phyloP scores from a whole-genome alignment of 2,113 vertebrate genomes.

The Cyprinodon tularosa region DNA sequence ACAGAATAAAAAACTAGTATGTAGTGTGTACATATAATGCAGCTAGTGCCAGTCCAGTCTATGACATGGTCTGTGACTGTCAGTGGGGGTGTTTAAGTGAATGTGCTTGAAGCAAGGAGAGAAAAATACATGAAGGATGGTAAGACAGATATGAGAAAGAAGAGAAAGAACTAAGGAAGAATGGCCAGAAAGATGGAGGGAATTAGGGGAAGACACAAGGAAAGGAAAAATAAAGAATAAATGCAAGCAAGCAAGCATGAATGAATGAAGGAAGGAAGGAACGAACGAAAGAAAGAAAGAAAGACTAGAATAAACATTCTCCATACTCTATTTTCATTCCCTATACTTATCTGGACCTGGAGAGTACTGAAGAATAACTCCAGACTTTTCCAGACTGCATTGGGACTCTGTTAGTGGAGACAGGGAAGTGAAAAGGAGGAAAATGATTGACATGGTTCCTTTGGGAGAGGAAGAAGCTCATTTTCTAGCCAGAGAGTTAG shows the following conservation, averaged over 20 bases:
- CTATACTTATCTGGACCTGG: no score
- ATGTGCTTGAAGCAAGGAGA: neutral
- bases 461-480: conserved; percentile 58
- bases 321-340: neutral
- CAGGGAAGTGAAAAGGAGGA: conserved; percentile 24
- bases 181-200: no score
- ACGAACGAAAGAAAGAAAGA: no score
- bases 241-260: neutral
- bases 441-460: conserved; percentile 61
- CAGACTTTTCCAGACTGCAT: neutral
- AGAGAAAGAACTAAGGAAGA: no score
- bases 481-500: conserved; percentile 60
- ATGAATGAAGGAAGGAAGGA: neutral
- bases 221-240: neutral
- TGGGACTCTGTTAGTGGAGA: neutral
- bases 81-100: no score
- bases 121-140: no score
- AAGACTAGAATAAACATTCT: neutral
- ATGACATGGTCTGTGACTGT: no score
- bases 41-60: no score
- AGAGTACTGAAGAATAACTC: neutral
- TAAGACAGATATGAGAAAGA: neutral
- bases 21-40: no score
- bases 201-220: neutral
- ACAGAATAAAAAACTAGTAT: no score